Base-by-base conservation (phyloP, 2,113 vertebrate species). In the Neopipo cinnamomea region DNA sequence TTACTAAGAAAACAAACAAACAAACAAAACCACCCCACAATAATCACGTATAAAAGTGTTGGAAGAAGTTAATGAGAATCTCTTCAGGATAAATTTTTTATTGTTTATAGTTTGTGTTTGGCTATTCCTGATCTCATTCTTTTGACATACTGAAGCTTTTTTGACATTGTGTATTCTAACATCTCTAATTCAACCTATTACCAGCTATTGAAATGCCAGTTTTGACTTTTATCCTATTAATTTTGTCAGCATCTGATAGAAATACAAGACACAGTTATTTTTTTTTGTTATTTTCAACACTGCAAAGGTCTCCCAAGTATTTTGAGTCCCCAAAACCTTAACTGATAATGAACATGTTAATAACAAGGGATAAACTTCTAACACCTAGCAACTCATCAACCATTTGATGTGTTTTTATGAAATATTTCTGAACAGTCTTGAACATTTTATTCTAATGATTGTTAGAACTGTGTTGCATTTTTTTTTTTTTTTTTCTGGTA, bases 1-100 rank as follows among this genome's bases (percentile, higher is more conserved):
- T 18, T 13, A 41, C 10, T 62, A 42, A 71, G 9, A 2, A 62
- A 12, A 42, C 4, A 3, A 12, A 42, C 4, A 3, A 12, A 24
- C 23, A 25, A 49, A 4, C 33, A 13, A 35, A 16, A 5, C 11
- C 9, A 41, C 1, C 0, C 6, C 33, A 11, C 14, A 81, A 37
- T 62, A 88, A 71, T 49, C 0, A 81, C 31, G 18, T 89, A 53
- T 77, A 42, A 16, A 78, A 88, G 13, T 63, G 24, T n/a, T 71
- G 14, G 24, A 59, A 52, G 62, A 88, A 75, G 65, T 7, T 52
- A 65, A 85, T 47, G 24, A 80, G 14, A 73, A 62, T 1, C 1
- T 80, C 28, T 92, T 70, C 41, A 80, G 28, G 10, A n/a, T 21
- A 21, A 41, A 66, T 66, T 68, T 7, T 41, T 56, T 66, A 46